Evolutionary conservation across 1,140 invertebrate species (phyloP), one percentile per base, ranked within the genome.

Genomic region (Drosophila tsacasi): DNA sequence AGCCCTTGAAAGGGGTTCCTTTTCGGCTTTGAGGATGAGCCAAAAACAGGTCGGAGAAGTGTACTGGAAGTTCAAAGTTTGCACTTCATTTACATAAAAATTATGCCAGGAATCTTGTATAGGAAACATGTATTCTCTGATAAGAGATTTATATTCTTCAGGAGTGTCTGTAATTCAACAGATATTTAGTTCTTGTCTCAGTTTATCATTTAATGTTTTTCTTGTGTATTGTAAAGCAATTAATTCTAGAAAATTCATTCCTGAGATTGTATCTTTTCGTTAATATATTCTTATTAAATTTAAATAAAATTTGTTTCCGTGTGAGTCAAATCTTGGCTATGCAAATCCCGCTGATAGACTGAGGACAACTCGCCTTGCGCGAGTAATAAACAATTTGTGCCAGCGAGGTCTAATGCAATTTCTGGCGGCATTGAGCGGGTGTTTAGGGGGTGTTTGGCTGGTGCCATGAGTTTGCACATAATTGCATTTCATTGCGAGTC

Each of bases 401-500:
- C 61, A 27, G 42, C 50, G 13, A 66, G 67, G 61, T 77, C 79
- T 76, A 83, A 89, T 87, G 84, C 83, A 84, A 87, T 87, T 80
- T 80, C 42, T 60, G 27, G 44, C 62, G 68, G 59, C 84, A 89
- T 89, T 87, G 81, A 77, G 80, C 62, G 58, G 63, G 58, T 50
- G 59, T 42, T 44, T 23, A 17, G 13, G 19, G 27, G 52, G 23
- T 37, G 21, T 39, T 68, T 32, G 40, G 60, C 50, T 66, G 63
- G 46, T 54, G 55, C 54, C 66, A 49, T 77, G 77, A 60, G 73
- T 61, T 81, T 74, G 82, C 74, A 74, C 82, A 85, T 87, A 87
- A 87, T 87, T 87, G 83, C 83, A 87, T 89, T 89, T 89, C 62
- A 71, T 76, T 82, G 80, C 65, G 46, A 69, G 72, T 71, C 64